A percentile compares a stretch with the other conserved stretches of the same genome.
Evolutionary conservation across 2,797 vertebrate species (phyloP).

Genomic region (Xiphorhynchus erythropygius): DNA sequence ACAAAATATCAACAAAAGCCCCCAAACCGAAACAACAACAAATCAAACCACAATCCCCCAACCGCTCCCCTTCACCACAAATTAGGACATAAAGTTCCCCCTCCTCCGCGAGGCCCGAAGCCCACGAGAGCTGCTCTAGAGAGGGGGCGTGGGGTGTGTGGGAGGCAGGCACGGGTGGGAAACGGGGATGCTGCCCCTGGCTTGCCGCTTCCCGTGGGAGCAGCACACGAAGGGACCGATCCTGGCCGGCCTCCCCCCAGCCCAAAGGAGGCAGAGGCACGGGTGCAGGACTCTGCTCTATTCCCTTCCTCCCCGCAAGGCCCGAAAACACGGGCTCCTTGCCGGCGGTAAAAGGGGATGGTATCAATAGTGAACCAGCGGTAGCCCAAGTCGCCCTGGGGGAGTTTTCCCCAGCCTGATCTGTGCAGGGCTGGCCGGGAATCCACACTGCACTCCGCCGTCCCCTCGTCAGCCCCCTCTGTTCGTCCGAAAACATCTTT

Average conservation of each 20-base stretch:
- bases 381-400: not conserved
- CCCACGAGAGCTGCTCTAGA: not conserved
- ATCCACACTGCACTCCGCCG: not conserved
- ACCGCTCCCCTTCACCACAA: not conserved
- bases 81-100: not conserved
- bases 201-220: not conserved
- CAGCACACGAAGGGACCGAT: not conserved
- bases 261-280: not conserved
- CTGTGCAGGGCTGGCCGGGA: not conserved
- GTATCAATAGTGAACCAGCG: not conserved
- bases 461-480: not conserved
- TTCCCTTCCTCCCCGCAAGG: rapidly evolving
- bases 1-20: not conserved
- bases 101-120: not conserved
- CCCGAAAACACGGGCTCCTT: not conserved
- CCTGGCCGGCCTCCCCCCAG: not conserved
- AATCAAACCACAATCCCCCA: not conserved
- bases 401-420: not conserved
- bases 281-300: not conserved
- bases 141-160: not conserved
- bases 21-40: not conserved
- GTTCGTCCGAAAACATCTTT: not conserved
- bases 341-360: not conserved
- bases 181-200: not conserved
- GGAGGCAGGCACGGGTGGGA: not conserved